phyloP scores from a whole-genome alignment of 64 coral and sea anemone species.

The Actinia tenebrosa region DNA sequence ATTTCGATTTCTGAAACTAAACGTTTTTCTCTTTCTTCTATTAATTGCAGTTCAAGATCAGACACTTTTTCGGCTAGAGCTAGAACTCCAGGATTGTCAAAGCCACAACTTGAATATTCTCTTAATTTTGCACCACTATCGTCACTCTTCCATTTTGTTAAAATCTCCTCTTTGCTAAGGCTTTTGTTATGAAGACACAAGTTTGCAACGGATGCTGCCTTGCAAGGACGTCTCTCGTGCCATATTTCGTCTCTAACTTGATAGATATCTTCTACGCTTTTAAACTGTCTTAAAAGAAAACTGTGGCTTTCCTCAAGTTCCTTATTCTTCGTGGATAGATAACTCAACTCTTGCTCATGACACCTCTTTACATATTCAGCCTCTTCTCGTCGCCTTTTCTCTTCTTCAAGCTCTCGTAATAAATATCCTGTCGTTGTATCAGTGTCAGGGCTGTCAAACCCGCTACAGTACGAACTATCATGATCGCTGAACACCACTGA shows the following conservation, averaged over 20 bases:
- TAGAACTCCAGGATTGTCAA: neutral
- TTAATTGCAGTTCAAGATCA: slow-evolving; percentile 20
- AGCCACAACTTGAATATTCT: neutral
- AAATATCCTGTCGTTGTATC: neutral
- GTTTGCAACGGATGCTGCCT: neutral
- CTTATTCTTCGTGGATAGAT: neutral
- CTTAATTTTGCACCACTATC: neutral
- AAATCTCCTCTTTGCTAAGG: neutral
- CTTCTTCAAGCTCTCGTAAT: slow-evolving; percentile 10
- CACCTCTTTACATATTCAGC: neutral
- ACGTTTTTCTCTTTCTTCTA: slow-evolving; percentile 34
- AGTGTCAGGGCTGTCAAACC: slow-evolving; percentile 35
- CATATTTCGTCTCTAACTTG: neutral
- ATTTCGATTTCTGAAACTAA: slow-evolving; percentile 40
- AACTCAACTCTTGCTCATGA: neutral
- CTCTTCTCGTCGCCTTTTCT: neutral
- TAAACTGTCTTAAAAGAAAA: slow-evolving; percentile 28
- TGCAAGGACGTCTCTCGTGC: slow-evolving; percentile 5
- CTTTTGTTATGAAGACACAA: neutral
- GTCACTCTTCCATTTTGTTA: neutral
- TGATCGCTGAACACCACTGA: slow-evolving; percentile 49
- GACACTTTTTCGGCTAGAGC: slow-evolving; percentile 30
- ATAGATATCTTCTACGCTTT: slow-evolving; percentile 27
- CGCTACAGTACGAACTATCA: slow-evolving; percentile 39
- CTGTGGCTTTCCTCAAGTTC: slow-evolving; percentile 36